These are phyloP conservation scores for Eupithecia dodoneata DNA, from an alignment of 2,888 invertebrate species.

Conservation along the genomic window DNA sequence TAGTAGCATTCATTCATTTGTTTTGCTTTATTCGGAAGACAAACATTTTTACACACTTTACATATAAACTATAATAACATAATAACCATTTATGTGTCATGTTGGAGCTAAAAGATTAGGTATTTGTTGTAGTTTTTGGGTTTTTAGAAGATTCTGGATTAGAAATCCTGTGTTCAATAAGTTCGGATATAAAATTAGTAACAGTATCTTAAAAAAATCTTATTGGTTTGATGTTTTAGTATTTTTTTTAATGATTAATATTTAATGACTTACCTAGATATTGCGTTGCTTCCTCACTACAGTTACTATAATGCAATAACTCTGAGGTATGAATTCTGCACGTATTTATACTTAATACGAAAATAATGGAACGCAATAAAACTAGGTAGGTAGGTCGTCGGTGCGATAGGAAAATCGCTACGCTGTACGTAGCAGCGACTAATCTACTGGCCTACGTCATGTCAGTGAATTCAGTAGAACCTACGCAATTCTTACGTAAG, in stretches of 20 bases:
- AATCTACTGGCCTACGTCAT: background rate
- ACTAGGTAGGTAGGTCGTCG: background rate
- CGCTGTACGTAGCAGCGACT: background rate
- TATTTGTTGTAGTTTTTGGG: background rate
- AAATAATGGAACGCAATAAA: slow-evolving; percentile 6
- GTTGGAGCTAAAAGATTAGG: no score
- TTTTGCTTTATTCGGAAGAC: no score
- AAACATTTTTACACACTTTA: no score
- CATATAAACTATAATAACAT: no score
- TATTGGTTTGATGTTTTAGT: background rate
- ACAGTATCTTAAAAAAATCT: background rate
- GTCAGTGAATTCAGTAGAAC: background rate
- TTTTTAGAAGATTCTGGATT: background rate
- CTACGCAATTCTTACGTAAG: background rate
- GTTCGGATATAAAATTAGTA: background rate
- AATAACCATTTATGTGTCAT: no score
- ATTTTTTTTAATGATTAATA: background rate
- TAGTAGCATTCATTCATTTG: no score
- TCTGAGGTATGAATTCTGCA: slow-evolving; percentile 8
- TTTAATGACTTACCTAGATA: background rate
- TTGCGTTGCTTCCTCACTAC: background rate
- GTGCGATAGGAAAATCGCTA: slow-evolving; percentile 3
- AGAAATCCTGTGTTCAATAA: background rate
- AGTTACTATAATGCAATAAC: slow-evolving; percentile 12
- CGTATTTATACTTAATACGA: slow-evolving; percentile 27